These are phyloP conservation scores for Scolopax mira DNA, from an alignment of 2,113 vertebrate species.

Conservation along the genomic window DNA sequence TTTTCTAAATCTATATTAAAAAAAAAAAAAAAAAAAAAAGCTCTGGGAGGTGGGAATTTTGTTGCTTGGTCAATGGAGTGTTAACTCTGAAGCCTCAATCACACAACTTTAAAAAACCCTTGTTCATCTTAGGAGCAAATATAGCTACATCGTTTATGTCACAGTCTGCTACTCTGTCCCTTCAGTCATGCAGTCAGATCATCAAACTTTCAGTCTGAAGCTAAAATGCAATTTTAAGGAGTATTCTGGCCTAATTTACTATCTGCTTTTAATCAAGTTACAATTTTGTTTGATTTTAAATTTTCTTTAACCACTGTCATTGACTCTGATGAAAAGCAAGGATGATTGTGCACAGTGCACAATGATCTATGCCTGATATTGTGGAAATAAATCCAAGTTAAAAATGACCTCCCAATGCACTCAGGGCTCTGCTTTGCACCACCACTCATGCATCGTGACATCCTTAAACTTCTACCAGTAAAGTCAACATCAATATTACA, in stretches of 20 bases:
- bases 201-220: conserved; percentile 32
- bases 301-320: conserved; percentile 41
- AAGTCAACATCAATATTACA: conserved; percentile 67
- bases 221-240: conserved; percentile 41
- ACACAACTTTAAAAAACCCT: background rate
- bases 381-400: conserved; percentile 63
- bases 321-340: conserved; percentile 52
- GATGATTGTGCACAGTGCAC: conserved; percentile 25
- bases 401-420: conserved; percentile 60
- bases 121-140: conserved; percentile 18
- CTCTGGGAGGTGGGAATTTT: background rate
- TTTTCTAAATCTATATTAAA: background rate
- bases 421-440: conserved; percentile 56
- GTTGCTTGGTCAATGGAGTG: conserved; percentile 17
- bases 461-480: conserved; percentile 59
- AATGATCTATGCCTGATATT: conserved; percentile 46
- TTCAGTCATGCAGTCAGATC: conserved; percentile 33
- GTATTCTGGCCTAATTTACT: conserved; percentile 45
- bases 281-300: conserved; percentile 48
- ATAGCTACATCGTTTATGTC: conserved; percentile 32
- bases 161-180: conserved; percentile 27
- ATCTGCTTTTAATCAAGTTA: conserved; percentile 55
- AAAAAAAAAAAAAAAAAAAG: too few relatives aligned
- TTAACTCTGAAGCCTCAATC: conserved; percentile 35
- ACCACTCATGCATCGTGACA: conserved; percentile 54